Percentiles rank a stretch among this genome's conserved stretches.
phyloP scores from a whole-genome alignment of 2,797 vertebrate species.

The Rhadinocentrus ornatus region DNA sequence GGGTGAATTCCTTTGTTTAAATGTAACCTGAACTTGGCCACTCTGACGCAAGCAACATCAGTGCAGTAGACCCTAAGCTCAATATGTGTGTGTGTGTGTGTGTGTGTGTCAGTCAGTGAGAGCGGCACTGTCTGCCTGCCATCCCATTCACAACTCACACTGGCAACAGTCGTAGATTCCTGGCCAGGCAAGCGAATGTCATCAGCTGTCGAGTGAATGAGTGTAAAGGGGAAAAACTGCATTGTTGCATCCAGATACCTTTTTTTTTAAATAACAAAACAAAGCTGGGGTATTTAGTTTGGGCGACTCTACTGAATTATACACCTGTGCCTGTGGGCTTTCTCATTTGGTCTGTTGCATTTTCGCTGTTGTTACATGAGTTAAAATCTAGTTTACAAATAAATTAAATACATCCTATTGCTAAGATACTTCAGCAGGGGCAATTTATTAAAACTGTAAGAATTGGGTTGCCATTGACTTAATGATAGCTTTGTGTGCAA shows the following conservation, averaged over 20 bases:
- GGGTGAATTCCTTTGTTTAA: conserved; percentile 75
- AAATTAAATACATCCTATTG: conserved; percentile 1
- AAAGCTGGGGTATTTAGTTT: conserved; percentile 62
- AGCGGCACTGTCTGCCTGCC: conserved; percentile 32
- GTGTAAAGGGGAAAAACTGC: conserved; percentile 67
- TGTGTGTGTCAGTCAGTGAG: conserved; percentile 36
- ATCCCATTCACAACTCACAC: conserved; percentile 78
- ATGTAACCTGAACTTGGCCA: conserved; percentile 74
- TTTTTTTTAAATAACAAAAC: no score
- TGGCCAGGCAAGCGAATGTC: conserved; percentile 69
- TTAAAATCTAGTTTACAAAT: conserved; percentile 9
- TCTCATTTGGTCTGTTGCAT: conserved; percentile 29
- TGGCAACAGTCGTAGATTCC: conserved; percentile 73
- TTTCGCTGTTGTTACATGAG: conserved; percentile 35
- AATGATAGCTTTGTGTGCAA: neutral
- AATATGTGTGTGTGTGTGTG: conserved; percentile 41
- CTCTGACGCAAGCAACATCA: conserved; percentile 69
- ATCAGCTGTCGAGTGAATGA: conserved; percentile 75
- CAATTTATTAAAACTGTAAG: conserved; percentile 5
- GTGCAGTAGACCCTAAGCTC: conserved; percentile 61
- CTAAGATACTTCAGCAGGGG: neutral
- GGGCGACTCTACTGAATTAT: conserved; percentile 57
- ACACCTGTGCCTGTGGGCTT: conserved; percentile 45
- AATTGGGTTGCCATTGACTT: neutral
- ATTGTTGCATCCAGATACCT: conserved; percentile 70